Conservation (phyloP, 2,113 vertebrate species). For the Gulo gulo region DNA sequence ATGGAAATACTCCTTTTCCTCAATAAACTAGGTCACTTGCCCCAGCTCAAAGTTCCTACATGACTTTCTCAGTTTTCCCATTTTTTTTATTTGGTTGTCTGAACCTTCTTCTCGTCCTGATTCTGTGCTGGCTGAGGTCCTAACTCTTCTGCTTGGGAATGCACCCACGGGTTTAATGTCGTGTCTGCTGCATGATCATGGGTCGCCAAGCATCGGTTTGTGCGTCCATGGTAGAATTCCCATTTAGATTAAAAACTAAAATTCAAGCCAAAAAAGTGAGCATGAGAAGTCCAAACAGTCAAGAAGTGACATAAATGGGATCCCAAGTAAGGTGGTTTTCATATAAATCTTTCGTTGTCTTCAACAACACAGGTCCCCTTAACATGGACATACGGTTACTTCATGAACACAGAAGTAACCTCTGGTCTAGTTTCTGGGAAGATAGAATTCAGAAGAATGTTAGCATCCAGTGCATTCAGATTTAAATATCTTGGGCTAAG, state of each 20-base stretch:
- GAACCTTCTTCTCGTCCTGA: not conserved
- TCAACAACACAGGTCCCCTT: not conserved
- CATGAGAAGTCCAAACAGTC: not conserved
- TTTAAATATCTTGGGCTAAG: not conserved
- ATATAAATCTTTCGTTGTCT: not conserved
- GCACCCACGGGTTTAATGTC: not conserved
- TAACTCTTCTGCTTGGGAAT: not conserved
- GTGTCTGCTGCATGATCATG: not conserved
- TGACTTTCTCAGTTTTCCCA: not conserved
- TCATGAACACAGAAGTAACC: not conserved
- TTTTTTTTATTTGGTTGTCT: not conserved
- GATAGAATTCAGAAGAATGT: not conserved
- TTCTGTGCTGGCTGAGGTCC: not conserved
- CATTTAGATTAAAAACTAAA: not conserved
- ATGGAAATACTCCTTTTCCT: not conserved
- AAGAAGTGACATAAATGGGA: not conserved
- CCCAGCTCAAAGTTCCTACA: not conserved
- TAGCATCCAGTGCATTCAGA: not conserved
- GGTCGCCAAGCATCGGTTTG: not conserved
- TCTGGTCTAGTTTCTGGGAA: not conserved
- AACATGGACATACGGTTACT: not conserved
- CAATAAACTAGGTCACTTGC: not conserved
- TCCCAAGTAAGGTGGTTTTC: not conserved
- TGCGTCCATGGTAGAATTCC: not conserved
- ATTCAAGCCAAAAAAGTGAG: not conserved